A percentile compares a stretch with the other conserved stretches of the same genome.
These are phyloP conservation scores for Harpegnathos saltator DNA, from an alignment of 1,140 invertebrate genomes.

Conservation along the genomic window DNA sequence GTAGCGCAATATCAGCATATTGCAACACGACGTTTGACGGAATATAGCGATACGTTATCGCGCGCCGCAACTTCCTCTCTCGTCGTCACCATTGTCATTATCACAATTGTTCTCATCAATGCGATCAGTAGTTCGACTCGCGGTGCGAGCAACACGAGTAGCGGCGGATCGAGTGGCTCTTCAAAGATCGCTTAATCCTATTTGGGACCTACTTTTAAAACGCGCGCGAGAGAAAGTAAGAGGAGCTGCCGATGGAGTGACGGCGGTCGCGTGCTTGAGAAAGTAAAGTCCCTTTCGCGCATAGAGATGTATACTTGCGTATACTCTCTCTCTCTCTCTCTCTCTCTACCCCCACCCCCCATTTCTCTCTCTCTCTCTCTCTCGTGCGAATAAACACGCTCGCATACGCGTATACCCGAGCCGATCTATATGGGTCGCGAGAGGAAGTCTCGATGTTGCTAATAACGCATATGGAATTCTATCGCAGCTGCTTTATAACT, in stretches of 20 bases:
- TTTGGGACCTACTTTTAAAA: constrained; percentile 84
- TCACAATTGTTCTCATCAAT: background rate
- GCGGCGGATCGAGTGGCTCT: constrained; percentile 34
- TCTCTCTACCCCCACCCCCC: too few relatives aligned
- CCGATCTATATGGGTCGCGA: constrained; percentile 40
- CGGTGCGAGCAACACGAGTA: background rate
- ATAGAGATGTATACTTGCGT: constrained; percentile 67
- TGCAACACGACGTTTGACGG: background rate
- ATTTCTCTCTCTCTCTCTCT: too few relatives aligned
- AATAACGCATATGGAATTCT: too few relatives aligned
- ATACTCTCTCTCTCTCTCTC: too few relatives aligned
- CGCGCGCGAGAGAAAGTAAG: constrained; percentile 83
- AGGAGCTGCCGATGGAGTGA: constrained; percentile 76
- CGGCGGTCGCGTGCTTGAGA: constrained; percentile 81
- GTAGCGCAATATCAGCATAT: too few relatives aligned
- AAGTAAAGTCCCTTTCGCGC: constrained; percentile 82
- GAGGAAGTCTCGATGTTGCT: constrained; percentile 30
- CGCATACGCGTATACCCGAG: background rate
- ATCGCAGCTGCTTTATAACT: too few relatives aligned
- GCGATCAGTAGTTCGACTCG: background rate
- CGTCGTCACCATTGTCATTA: background rate
- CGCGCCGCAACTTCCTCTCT: background rate
- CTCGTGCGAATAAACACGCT: background rate
- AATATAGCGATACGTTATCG: background rate
- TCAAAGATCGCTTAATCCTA: constrained; percentile 76